Evolutionary conservation across 2,113 vertebrate genomes (phyloP).

Genomic region (Paraplagusia blochii): DNA sequence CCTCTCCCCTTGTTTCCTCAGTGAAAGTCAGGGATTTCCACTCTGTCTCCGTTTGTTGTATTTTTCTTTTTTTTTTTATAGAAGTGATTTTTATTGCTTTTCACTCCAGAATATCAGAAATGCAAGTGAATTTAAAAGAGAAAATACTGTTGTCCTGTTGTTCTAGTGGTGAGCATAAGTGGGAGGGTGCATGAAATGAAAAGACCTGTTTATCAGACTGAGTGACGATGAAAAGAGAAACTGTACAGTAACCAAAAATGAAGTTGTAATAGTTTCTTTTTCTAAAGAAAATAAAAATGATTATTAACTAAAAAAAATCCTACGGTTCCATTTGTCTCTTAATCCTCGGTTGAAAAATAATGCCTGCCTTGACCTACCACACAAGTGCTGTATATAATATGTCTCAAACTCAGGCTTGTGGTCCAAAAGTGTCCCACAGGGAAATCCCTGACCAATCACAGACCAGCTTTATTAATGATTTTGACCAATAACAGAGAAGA

Average conservation of each 20-base stretch:
- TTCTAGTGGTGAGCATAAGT: constrained; percentile 62
- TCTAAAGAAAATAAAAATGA: constrained; percentile 72
- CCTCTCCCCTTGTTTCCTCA: constrained; percentile 51
- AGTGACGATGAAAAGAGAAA: constrained; percentile 67
- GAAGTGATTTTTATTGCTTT: constrained; percentile 58
- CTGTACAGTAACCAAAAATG: constrained; percentile 75
- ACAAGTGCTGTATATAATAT: too few species aligned
- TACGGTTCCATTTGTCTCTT: constrained; percentile 18
- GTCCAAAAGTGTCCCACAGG: too few species aligned
- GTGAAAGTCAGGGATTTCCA: constrained; percentile 71
- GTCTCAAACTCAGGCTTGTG: too few species aligned
- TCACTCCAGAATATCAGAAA: constrained; percentile 54
- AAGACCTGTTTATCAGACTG: constrained; percentile 60
- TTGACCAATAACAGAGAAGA: too few species aligned
- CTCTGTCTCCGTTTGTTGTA: constrained; percentile 38
- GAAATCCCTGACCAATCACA: too few species aligned
- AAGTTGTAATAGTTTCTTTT: constrained; percentile 76
- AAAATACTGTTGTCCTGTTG: constrained; percentile 58
- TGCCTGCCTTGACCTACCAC: too few species aligned
- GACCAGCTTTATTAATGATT: too few species aligned
- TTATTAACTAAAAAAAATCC: constrained; percentile 54
- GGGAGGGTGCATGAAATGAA: constrained; percentile 70
- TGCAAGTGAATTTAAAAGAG: constrained; percentile 36
- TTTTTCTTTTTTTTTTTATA: constrained; percentile 43
- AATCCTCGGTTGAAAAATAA: background rate